Evolutionary conservation across 2,113 vertebrate genomes (phyloP).

Genomic region (Pluvialis apricaria): DNA sequence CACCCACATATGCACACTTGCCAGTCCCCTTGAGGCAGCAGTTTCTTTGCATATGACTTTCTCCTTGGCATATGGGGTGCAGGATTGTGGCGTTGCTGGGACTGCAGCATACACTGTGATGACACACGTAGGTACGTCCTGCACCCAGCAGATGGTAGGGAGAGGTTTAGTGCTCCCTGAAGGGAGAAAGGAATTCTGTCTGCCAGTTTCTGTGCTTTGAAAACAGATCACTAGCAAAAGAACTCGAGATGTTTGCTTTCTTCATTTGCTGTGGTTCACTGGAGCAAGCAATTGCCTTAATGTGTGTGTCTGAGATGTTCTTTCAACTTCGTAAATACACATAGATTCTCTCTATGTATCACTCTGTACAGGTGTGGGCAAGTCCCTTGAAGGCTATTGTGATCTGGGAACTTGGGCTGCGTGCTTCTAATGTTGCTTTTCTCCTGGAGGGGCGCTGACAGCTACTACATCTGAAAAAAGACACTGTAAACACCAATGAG

Average conservation of each 20-base stretch:
- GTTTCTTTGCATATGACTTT: not conserved
- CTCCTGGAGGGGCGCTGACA: not conserved
- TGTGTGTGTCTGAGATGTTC: not conserved
- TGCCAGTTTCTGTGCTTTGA: not conserved
- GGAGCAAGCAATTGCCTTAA: not conserved
- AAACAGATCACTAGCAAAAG: not conserved
- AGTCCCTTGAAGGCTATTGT: not conserved
- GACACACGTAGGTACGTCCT: fast-evolving
- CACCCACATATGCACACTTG: not conserved
- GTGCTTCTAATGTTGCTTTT: not conserved
- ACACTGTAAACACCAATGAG: not conserved
- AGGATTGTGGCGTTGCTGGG: not conserved
- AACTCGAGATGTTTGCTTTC: not conserved
- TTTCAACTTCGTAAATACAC: not conserved
- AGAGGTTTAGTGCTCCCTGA: not conserved
- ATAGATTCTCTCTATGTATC: not conserved
- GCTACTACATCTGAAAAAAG: not conserved
- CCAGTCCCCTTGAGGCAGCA: not conserved
- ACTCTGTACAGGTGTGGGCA: not conserved
- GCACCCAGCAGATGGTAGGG: not conserved
- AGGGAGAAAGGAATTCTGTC: not conserved
- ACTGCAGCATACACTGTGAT: fast-evolving
- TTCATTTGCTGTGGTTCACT: not conserved
- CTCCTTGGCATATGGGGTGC: fast-evolving
- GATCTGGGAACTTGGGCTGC: not conserved